Evolutionary conservation across 2,113 vertebrate genomes (phyloP).

Genomic region (Accipiter cooperii): DNA sequence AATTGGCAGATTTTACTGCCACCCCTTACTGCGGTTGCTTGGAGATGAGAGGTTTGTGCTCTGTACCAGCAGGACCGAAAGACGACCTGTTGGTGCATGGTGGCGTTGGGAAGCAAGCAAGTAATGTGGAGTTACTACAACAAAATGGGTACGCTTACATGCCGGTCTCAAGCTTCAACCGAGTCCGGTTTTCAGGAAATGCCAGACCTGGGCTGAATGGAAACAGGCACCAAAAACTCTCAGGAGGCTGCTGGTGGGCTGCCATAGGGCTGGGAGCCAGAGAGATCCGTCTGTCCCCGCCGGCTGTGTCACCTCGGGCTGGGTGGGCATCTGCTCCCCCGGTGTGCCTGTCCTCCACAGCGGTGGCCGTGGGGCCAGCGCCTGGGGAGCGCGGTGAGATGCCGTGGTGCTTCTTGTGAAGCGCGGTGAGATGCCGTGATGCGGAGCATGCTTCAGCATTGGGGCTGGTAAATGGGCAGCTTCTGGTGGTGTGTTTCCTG

Average conservation of each 20-base stretch:
- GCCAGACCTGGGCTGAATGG: background rate
- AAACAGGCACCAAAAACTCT: background rate
- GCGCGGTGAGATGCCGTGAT: rapidly evolving
- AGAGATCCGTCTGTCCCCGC: background rate
- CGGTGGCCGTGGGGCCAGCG: rapidly evolving
- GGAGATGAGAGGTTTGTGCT: background rate
- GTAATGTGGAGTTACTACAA: background rate
- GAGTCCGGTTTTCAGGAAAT: background rate
- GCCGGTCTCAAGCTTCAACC: background rate
- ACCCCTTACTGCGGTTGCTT: background rate
- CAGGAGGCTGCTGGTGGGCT: background rate
- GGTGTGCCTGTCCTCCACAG: rapidly evolving
- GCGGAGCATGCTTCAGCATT: background rate
- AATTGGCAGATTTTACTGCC: background rate
- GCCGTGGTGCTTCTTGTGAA: background rate
- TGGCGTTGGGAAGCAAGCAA: background rate
- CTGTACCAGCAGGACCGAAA: background rate
- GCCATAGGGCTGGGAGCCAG: background rate
- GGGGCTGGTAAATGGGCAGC: background rate
- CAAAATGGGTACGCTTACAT: background rate
- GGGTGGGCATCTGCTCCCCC: background rate
- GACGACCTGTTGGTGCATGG: rapidly evolving
- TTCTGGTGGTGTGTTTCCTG: background rate
- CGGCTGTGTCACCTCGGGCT: rapidly evolving
- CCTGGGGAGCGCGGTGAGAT: rapidly evolving